phyloP scores from a whole-genome alignment of 2,888 invertebrate species.

The Bombyx huttoni region DNA sequence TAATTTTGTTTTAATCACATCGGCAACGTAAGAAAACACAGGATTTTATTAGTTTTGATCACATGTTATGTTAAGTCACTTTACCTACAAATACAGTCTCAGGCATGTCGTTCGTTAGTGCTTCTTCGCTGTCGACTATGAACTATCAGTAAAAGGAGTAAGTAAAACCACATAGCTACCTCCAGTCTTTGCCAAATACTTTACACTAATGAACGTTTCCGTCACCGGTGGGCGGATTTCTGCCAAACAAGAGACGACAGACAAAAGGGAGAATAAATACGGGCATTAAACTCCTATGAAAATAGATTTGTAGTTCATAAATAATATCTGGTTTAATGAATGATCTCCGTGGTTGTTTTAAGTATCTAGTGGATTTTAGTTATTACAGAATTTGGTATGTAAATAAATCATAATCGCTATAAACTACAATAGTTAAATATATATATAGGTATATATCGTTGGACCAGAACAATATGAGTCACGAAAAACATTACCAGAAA shows the following conservation, averaged over 20 bases:
- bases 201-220: slow-evolving; percentile 41
- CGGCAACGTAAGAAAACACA: too few relatives aligned
- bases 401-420: too few relatives aligned
- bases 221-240: slow-evolving; percentile 30
- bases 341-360: not conserved
- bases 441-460: not conserved
- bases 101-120: slow-evolving; percentile 44
- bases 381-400: too few relatives aligned
- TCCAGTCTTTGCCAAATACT: slow-evolving; percentile 50
- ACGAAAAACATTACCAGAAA: not conserved
- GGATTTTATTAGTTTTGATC: too few relatives aligned
- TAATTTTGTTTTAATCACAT: too few relatives aligned
- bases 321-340: slow-evolving; percentile 1
- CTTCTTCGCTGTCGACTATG: slow-evolving; percentile 41
- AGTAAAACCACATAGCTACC: slow-evolving; percentile 35
- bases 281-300: slow-evolving; percentile 34
- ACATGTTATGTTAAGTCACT: slow-evolving; percentile 9
- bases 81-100: slow-evolving; percentile 55
- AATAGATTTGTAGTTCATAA: slow-evolving; percentile 16
- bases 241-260: slow-evolving; percentile 16
- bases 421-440: too few relatives aligned
- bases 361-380: not conserved
- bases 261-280: slow-evolving; percentile 22
- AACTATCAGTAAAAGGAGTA: slow-evolving; percentile 39
- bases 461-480: not conserved